Percentiles rank a stretch among this genome's conserved stretches.
Conservation (phyloP, 2,888 invertebrate genomes). For the Slavum lentiscoides region DNA sequence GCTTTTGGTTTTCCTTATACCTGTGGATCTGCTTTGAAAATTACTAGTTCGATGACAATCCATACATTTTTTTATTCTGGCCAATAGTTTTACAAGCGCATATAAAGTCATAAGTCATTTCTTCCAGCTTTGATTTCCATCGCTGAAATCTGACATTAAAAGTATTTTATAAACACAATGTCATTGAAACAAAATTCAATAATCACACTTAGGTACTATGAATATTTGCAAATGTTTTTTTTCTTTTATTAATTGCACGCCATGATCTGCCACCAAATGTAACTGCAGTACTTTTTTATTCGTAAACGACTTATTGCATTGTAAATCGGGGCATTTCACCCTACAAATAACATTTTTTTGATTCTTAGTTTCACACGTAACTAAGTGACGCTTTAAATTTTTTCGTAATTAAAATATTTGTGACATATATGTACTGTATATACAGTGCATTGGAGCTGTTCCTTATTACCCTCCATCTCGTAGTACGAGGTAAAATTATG, state of each 20-base stretch:
- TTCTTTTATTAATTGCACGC: too few species aligned
- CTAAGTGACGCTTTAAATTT: neutral
- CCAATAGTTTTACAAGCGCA: neutral
- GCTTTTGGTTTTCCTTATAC: neutral
- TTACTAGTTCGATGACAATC: conserved; percentile 13
- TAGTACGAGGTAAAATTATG: too few species aligned
- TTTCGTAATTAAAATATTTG: conserved; percentile 2
- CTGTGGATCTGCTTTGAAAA: neutral
- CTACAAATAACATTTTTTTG: neutral
- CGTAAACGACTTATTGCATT: neutral
- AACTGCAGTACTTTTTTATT: neutral
- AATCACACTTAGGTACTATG: too few species aligned
- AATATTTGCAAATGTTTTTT: too few species aligned
- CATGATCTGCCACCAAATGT: too few species aligned
- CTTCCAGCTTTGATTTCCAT: conserved; percentile 12
- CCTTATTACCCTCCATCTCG: too few species aligned
- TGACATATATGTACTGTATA: too few species aligned
- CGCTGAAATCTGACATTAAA: neutral
- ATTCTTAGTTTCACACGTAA: neutral
- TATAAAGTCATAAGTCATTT: neutral
- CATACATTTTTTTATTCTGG: neutral
- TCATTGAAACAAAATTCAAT: too few species aligned
- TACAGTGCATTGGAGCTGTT: too few species aligned
- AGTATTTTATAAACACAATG: neutral
- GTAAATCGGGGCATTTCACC: neutral